These are phyloP conservation scores for Galemys pyrenaicus DNA, from an alignment of 2,113 vertebrate genomes.

Conservation along the genomic window DNA sequence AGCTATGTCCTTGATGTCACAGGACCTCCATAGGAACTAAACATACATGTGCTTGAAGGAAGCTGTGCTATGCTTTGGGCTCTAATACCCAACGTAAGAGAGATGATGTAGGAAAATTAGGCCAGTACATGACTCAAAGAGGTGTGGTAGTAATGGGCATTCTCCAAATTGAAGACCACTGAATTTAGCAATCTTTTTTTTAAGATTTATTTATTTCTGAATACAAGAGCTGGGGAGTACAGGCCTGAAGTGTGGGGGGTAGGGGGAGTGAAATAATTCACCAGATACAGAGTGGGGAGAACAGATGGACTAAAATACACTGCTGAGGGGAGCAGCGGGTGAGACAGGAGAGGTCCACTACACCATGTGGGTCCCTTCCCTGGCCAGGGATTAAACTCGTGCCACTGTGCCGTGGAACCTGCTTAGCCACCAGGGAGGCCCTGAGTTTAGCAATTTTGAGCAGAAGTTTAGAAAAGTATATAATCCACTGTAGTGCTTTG, in stretches of 20 bases:
- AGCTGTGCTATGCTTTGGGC: background rate
- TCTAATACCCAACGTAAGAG: background rate
- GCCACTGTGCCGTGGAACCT: too few species aligned
- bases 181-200: background rate
- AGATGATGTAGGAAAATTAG: background rate
- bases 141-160: background rate
- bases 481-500: background rate
- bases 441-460: background rate
- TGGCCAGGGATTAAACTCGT: too few species aligned
- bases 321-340: too few species aligned
- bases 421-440: too few species aligned
- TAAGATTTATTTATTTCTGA: too few species aligned
- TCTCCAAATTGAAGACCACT: background rate
- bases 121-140: background rate
- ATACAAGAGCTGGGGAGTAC: too few species aligned
- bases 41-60: background rate
- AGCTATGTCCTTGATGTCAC: background rate
- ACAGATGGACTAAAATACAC: too few species aligned
- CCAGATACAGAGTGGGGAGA: too few species aligned
- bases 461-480: conserved; percentile 1
- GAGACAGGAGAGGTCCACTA: too few species aligned
- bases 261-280: too few species aligned
- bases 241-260: too few species aligned
- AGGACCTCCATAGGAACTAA: background rate
- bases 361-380: too few species aligned